Evolutionary conservation across 2,113 vertebrate species (phyloP), one percentile per base, ranked within the genome.

Genomic region (Plotosus lineatus): DNA sequence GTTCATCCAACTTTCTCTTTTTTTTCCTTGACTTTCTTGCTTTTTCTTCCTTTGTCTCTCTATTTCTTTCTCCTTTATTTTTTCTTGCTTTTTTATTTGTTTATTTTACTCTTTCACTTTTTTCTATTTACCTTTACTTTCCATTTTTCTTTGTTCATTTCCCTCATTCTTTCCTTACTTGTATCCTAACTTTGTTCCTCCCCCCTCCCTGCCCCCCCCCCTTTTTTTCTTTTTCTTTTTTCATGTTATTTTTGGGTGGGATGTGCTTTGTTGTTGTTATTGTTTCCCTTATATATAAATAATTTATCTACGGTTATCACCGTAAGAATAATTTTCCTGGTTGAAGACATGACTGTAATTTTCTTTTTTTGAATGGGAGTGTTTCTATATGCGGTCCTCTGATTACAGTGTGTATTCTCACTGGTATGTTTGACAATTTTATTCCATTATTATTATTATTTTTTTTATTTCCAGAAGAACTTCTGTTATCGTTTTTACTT

Each of bases 251-350:
- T n/a, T n/a, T n/a, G n/a, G n/a, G n/a, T n/a, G n/a, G n/a, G n/a
- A n/a, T n/a, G n/a, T n/a, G n/a, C n/a, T n/a, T n/a, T n/a, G n/a
- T n/a, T n/a, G n/a, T n/a, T n/a, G n/a, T n/a, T n/a, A n/a, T n/a
- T n/a, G n/a, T n/a, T n/a, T n/a, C n/a, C n/a, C n/a, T n/a, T n/a
- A n/a, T n/a, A n/a, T n/a, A n/a, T n/a, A n/a, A n/a, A n/a, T n/a
- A n/a, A n/a, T n/a, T n/a, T n/a, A n/a, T n/a, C n/a, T n/a, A n/a
- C n/a, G n/a, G n/a, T n/a, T n/a, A n/a, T n/a, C 88, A 91, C 90
- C 88, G 82, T 84, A 81, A 89, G 87, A 89, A 89, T 90, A 84
- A 84, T 83, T 90, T 90, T 89, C 84, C 84, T 69, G 82, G 83
- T 88, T 87, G 69, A 65, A 73, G 80, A 87, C 86, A 82, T 82